Conservation (phyloP, 2,113 vertebrate species). For the Phalacrocorax brasilianus region DNA sequence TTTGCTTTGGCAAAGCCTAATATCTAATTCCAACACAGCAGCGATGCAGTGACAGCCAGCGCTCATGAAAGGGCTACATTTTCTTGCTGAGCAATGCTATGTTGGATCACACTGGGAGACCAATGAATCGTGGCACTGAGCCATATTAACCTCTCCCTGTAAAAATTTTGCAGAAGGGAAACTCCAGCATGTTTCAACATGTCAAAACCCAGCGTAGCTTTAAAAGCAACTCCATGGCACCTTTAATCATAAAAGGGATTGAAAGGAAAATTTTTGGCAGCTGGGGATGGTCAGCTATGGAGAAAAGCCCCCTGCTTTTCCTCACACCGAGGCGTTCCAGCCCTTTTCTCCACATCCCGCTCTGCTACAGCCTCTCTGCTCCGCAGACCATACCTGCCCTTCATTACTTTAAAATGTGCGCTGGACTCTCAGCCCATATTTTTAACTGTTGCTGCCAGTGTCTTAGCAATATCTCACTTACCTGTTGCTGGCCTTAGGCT, state of each 20-base stretch:
- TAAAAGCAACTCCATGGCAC: neutral
- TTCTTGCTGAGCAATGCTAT: conserved; percentile 16
- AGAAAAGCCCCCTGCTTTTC: neutral
- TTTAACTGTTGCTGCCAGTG: neutral
- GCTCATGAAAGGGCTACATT: conserved; percentile 11
- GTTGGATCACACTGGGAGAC: neutral
- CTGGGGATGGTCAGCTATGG: neutral
- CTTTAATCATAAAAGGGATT: neutral
- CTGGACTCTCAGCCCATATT: neutral
- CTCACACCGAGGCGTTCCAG: neutral
- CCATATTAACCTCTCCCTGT: neutral
- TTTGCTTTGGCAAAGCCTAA: neutral
- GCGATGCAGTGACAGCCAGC: neutral
- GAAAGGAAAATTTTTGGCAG: neutral
- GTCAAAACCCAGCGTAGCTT: neutral
- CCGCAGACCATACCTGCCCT: neutral
- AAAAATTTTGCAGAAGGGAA: conserved; percentile 13
- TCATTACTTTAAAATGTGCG: neutral
- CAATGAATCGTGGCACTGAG: conserved; percentile 6
- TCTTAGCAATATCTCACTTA: neutral
- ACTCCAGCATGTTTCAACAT: neutral
- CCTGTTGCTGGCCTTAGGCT: neutral
- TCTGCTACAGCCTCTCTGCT: neutral
- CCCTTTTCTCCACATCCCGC: neutral
- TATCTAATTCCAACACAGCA: neutral